phyloP scores from a whole-genome alignment of 2,113 vertebrate genomes.

The Pelodiscus sinensis region DNA sequence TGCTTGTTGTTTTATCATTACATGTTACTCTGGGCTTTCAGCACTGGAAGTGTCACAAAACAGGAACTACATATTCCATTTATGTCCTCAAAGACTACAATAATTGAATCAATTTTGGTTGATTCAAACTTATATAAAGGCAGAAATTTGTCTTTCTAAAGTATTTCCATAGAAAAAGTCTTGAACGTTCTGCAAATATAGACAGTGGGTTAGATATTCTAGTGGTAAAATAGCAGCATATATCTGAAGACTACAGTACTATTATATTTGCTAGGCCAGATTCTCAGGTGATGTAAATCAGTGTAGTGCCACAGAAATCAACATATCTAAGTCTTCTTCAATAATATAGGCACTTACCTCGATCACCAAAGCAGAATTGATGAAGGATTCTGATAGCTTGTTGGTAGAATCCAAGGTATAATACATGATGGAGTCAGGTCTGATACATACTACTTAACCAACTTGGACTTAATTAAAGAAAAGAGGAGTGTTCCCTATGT shows the following conservation, averaged over 20 bases:
- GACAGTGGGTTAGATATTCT: neutral
- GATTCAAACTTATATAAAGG: slow-evolving; percentile 1
- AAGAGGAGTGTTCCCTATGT: neutral
- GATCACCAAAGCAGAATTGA: neutral
- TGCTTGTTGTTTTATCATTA: neutral
- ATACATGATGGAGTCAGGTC: neutral
- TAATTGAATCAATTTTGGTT: slow-evolving; percentile 33
- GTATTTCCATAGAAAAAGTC: slow-evolving; percentile 20
- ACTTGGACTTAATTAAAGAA: slow-evolving; percentile 4
- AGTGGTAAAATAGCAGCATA: neutral
- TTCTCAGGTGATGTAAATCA: neutral
- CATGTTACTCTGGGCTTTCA: neutral
- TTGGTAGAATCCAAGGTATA: neutral
- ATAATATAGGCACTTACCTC: neutral
- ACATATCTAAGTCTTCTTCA: neutral
- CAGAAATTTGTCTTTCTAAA: slow-evolving; percentile 41
- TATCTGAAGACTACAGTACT: neutral
- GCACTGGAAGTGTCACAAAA: slow-evolving; percentile 1
- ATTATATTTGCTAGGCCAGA: neutral
- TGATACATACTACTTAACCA: neutral
- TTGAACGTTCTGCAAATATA: neutral
- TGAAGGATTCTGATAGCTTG: neutral
- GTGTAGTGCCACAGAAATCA: neutral
- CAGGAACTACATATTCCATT: neutral
- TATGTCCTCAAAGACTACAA: neutral